These are phyloP conservation scores for Acleris cristana DNA, from an alignment of 2,888 invertebrate genomes.

Conservation along the genomic window DNA sequence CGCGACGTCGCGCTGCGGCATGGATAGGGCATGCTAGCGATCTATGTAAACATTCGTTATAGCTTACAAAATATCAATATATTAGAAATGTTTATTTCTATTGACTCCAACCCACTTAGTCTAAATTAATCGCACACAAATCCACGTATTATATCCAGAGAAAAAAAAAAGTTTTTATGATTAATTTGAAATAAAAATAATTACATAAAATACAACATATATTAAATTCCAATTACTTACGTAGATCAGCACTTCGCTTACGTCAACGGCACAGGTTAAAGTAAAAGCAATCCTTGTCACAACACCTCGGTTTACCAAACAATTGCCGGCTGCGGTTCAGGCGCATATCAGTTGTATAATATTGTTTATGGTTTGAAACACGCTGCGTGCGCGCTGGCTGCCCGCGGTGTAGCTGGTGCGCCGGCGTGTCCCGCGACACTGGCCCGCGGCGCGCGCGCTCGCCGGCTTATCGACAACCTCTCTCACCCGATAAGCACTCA, in stretches of 20 bases:
- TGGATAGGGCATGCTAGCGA: conserved; percentile 17
- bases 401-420: conserved; percentile 51
- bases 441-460: conserved; percentile 60
- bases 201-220: too few species aligned
- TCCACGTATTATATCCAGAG: too few species aligned
- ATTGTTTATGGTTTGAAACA: conserved; percentile 61
- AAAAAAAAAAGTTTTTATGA: too few species aligned
- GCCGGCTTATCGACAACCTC: conserved; percentile 70
- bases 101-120: background rate
- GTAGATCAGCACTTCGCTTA: conserved; percentile 24
- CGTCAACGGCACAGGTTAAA: conserved; percentile 55
- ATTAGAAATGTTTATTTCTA: too few species aligned
- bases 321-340: conserved; percentile 55
- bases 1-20: conserved; percentile 12
- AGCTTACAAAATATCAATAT: conserved; percentile 13
- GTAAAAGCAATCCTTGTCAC: conserved; percentile 61
- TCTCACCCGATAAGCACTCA: conserved; percentile 70
- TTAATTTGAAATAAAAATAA: too few species aligned
- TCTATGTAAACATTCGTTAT: conserved; percentile 44
- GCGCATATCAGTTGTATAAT: conserved; percentile 66
- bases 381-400: conserved; percentile 43
- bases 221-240: conserved; percentile 11
- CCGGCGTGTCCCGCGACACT: conserved; percentile 68
- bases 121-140: background rate
- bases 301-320: conserved; percentile 70